A percentile compares a stretch with the other conserved stretches of the same genome.
Evolutionary conservation across 2,113 vertebrate genomes (phyloP).

Genomic region (Sisor rabdophorus): DNA sequence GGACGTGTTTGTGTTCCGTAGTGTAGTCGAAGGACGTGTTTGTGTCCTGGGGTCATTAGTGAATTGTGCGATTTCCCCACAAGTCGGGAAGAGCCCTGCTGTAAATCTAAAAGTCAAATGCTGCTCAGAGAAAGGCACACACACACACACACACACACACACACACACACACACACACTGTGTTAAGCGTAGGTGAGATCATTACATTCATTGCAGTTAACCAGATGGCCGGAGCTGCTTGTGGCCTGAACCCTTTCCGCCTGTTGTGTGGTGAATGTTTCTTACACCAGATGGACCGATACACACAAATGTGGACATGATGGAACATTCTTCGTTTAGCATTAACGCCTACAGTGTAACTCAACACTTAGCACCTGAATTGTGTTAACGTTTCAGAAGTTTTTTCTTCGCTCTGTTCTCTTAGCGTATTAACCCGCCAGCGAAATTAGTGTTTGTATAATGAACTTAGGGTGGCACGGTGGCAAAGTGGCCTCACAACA

Average conservation of each 20-base stretch:
- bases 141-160: constrained; percentile 6
- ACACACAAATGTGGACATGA: constrained; percentile 12
- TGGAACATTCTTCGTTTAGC: neutral
- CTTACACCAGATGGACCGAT: constrained; percentile 40
- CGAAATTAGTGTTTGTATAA: too few relatives aligned
- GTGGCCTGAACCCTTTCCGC: constrained; percentile 33
- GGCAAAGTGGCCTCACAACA: too few relatives aligned
- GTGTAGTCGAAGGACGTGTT: neutral
- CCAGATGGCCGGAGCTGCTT: constrained; percentile 42
- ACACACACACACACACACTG: constrained; percentile 6
- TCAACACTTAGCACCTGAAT: too few relatives aligned
- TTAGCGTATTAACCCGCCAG: too few relatives aligned
- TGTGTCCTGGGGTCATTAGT: too few relatives aligned
- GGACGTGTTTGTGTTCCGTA: too few relatives aligned
- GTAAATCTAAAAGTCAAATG: constrained; percentile 18
- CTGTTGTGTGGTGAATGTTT: constrained; percentile 34
- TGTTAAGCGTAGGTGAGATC: constrained; percentile 25
- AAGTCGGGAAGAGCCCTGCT: neutral
- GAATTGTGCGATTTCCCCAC: constrained; percentile 50
- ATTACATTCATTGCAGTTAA: constrained; percentile 11
- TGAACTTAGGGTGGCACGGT: too few relatives aligned
- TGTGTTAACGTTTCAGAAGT: too few relatives aligned
- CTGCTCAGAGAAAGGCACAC: constrained; percentile 14
- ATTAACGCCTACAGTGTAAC: neutral
- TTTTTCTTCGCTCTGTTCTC: too few relatives aligned